Evolutionary conservation across 2,113 vertebrate species (phyloP), one percentile per base, ranked within the genome.

Genomic region (Falcunculus frontatus): DNA sequence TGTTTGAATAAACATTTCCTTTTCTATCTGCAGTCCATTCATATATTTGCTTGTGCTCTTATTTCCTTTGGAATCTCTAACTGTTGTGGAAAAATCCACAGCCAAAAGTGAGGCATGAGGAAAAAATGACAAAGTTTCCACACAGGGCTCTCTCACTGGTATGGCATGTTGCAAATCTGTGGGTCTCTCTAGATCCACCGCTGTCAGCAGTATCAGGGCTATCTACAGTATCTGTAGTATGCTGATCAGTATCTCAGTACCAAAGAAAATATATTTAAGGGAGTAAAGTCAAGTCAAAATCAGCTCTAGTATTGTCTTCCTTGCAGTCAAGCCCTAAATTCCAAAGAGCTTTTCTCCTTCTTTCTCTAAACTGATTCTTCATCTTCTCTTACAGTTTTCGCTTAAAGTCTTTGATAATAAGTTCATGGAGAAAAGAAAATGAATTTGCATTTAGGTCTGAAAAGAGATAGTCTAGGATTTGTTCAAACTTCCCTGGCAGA

Each of bases 1-100:
- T 35, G 39, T 94, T 97, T 95, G 87, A 93, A 94, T 80, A 94
- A 97, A 93, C 72, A 86, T 94, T 95, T 96, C 94, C 70, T 91
- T 85, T 95, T 85, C 87, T 94, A 94, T 90, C 78, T 60, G 0
- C 82, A 95, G 29, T 59, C 75, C 78, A 85, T 95, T 96, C 87
- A 93, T 90, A 82, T 95, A 95, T 83, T 96, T 96, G 78, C 82
- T 91, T 96, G 74, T 87, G 55, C 27, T 95, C 46, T 79, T 93
- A 83, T 95, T 96, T 95, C 77, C 81, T 91, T 93, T 96, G 94
- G 95, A 96, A 94, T 88, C 78, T 94, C 30, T 91, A 94, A 82
- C 49, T 91, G 84, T 91, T 88, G 84, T 95, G 96, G 95, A 97
- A 97, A 97, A 94, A 91, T 60, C 37, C 87, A 85, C 70, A 79